Evolutionary conservation across 2,888 invertebrate genomes (phyloP).

Genomic region (Clepsis dumicolana): DNA sequence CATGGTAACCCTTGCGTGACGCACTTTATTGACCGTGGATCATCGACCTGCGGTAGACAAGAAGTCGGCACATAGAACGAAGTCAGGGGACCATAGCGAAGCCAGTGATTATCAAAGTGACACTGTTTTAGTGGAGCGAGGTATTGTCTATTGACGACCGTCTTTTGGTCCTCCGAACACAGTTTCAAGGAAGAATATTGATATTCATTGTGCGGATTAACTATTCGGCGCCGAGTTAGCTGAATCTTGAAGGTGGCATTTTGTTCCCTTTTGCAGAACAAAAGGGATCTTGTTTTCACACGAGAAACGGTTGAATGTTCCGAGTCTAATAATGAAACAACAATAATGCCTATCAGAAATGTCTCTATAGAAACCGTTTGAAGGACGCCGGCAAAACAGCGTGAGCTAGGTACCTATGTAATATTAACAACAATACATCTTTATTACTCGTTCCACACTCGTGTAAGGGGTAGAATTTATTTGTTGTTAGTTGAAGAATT

Average conservation of each 20-base stretch:
- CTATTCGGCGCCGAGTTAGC: constrained; percentile 7
- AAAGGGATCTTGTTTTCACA: constrained; percentile 35
- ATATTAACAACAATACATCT: constrained; percentile 36
- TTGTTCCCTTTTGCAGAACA: constrained; percentile 28
- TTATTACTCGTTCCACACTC: constrained; percentile 35
- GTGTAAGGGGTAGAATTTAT: constrained; percentile 25
- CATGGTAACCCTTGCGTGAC: constrained; percentile 69
- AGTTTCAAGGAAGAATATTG: not conserved
- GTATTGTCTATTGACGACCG: not conserved
- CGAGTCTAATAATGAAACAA: constrained; percentile 34
- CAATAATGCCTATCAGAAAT: constrained; percentile 38
- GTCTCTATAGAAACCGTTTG: constrained; percentile 36
- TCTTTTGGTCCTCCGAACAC: constrained; percentile 9
- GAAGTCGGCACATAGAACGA: constrained; percentile 35
- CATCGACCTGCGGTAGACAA: constrained; percentile 56
- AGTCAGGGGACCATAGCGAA: constrained; percentile 26
- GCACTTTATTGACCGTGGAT: constrained; percentile 55
- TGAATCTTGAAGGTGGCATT: constrained; percentile 14
- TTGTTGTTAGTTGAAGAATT: constrained; percentile 35
- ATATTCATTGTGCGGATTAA: not conserved
- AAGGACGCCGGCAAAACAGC: constrained; percentile 40
- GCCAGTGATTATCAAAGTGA: constrained; percentile 32
- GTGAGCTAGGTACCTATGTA: constrained; percentile 28
- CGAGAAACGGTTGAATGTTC: constrained; percentile 36
- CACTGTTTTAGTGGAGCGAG: constrained; percentile 24